Evolutionary conservation across 2,797 vertebrate species (phyloP).

Genomic region (Podargus strigoides): DNA sequence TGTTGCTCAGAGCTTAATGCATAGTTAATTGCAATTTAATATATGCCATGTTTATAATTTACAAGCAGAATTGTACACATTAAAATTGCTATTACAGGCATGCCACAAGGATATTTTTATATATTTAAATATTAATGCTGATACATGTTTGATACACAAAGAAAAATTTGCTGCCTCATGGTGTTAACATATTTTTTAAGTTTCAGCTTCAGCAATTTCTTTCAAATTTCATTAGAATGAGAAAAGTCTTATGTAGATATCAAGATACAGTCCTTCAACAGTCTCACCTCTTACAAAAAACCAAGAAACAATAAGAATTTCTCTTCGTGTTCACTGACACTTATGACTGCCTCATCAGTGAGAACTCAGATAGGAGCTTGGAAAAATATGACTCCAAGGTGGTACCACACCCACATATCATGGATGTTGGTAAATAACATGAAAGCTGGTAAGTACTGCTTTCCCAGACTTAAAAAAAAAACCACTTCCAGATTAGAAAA

Average conservation of each 20-base stretch:
- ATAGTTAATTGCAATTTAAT: neutral
- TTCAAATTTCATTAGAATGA: neutral
- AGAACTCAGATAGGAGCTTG: neutral
- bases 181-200: neutral
- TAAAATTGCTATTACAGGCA: neutral
- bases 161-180: neutral
- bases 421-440: neutral
- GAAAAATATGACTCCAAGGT: neutral
- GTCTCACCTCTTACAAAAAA: neutral
- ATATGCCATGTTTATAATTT: neutral
- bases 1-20: neutral
- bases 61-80: neutral
- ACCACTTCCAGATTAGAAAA: neutral
- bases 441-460: neutral
- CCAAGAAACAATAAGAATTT: neutral
- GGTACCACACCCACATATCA: fast-evolving
- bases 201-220: neutral
- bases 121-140: neutral
- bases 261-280: neutral
- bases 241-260: neutral
- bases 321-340: neutral
- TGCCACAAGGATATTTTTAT: neutral
- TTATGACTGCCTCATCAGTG: neutral
- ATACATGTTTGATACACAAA: neutral
- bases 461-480: neutral